Percentiles rank a stretch among this genome's conserved stretches.
phyloP scores from a whole-genome alignment of 2,113 vertebrate genomes.

The Lanius ludovicianus region DNA sequence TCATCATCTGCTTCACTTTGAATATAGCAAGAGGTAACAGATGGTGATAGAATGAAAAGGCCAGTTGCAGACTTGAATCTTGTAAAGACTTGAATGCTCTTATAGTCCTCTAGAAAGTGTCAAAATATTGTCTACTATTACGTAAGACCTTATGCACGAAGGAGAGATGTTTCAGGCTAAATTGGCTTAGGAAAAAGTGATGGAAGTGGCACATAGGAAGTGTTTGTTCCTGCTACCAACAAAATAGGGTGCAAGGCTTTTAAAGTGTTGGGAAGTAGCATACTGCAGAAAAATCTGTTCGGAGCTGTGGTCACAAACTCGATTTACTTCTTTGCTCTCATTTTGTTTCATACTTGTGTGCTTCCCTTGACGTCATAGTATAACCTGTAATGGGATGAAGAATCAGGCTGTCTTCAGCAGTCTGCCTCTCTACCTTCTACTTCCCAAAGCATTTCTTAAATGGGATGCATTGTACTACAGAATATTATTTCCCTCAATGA shows the following conservation, averaged over 20 bases:
- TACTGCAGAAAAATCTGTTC: neutral
- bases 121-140: neutral
- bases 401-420: neutral
- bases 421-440: neutral
- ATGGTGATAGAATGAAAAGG: neutral
- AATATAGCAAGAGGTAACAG: neutral
- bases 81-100: neutral
- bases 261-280: neutral
- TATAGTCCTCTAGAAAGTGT: neutral
- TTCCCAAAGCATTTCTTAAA: neutral
- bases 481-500: neutral
- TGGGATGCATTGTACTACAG: neutral
- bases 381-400: neutral
- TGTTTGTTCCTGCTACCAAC: neutral
- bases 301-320: neutral
- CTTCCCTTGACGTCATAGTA: neutral
- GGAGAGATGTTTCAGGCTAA: neutral
- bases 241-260: neutral
- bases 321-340: neutral
- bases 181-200: neutral
- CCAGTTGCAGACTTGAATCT: neutral
- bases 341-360: neutral
- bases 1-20: neutral
- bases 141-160: neutral
- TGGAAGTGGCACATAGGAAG: neutral